phyloP scores from a whole-genome alignment of 1,140 invertebrate genomes.

The Vollenhovia emeryi region DNA sequence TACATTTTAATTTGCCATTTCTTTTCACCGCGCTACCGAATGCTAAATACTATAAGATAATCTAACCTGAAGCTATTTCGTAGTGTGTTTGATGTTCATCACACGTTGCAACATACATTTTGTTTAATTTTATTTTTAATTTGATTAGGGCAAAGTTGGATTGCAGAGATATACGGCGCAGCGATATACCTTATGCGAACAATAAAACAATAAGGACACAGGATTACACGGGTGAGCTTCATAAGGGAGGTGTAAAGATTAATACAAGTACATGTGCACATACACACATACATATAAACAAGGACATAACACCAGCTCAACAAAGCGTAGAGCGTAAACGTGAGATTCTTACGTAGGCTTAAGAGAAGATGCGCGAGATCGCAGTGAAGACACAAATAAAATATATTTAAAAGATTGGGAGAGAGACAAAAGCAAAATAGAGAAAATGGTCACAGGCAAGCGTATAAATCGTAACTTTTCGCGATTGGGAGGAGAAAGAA shows the following conservation, averaged over 20 bases:
- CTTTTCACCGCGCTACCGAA: not conserved
- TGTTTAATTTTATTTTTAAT: slow-evolving; percentile 23
- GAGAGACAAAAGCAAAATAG: not conserved
- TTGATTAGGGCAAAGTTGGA: not conserved
- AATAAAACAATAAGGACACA: slow-evolving; percentile 35
- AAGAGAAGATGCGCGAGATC: slow-evolving; percentile 54
- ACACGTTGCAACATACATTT: not conserved
- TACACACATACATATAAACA: slow-evolving; percentile 62
- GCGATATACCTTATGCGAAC: slow-evolving; percentile 25
- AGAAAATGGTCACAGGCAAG: slow-evolving; percentile 31
- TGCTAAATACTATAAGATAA: not conserved
- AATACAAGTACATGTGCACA: slow-evolving; percentile 45
- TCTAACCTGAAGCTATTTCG: not conserved
- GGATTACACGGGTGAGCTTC: slow-evolving; percentile 37
- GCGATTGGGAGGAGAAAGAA: slow-evolving; percentile 58
- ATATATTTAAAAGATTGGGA: slow-evolving; percentile 18
- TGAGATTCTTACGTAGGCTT: slow-evolving; percentile 63
- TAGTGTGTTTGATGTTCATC: not conserved
- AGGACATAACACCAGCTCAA: slow-evolving; percentile 79
- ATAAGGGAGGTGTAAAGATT: slow-evolving; percentile 35
- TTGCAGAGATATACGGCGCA: slow-evolving; percentile 21
- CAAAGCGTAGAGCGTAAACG: slow-evolving; percentile 65
- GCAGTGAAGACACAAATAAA: slow-evolving; percentile 33
- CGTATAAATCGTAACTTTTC: slow-evolving; percentile 65
- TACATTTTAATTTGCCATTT: slow-evolving; percentile 24